phyloP scores from a whole-genome alignment of 2,888 invertebrate genomes.

The Tipula vernalis region DNA sequence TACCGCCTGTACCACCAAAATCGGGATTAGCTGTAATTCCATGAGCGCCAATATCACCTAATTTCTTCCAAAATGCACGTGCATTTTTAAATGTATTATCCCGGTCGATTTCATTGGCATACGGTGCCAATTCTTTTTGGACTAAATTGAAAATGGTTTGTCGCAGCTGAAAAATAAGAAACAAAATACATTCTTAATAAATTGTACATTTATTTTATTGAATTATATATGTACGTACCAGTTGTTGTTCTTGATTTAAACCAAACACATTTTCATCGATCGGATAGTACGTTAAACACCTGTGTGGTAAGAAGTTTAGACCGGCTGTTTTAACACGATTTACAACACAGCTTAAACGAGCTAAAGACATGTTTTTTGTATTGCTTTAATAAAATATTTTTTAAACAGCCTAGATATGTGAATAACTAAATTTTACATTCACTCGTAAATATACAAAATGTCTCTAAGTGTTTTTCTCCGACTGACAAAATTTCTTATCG shows the following conservation, averaged over 20 bases:
- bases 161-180: constrained; percentile 51
- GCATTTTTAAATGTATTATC: constrained; percentile 51
- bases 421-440: neutral
- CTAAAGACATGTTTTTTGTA: neutral
- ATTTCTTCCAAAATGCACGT: constrained; percentile 73
- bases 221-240: constrained; percentile 41
- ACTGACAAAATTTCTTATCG: neutral
- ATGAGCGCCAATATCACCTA: constrained; percentile 85
- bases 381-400: neutral
- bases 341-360: neutral
- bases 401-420: neutral
- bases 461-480: neutral
- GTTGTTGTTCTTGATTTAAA: constrained; percentile 71
- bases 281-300: constrained; percentile 52
- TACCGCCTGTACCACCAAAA: constrained; percentile 86
- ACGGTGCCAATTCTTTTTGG: constrained; percentile 91
- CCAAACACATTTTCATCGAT: constrained; percentile 85
- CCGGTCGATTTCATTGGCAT: constrained; percentile 83
- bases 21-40: constrained; percentile 79
- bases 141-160: constrained; percentile 79
- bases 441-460: no score
- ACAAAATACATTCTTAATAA: neutral
- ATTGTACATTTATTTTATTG: constrained; percentile 8
- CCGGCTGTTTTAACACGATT: neutral
- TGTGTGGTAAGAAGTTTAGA: constrained; percentile 20